Conservation (phyloP, 2,113 vertebrate genomes). For the Hippocampus comes region DNA sequence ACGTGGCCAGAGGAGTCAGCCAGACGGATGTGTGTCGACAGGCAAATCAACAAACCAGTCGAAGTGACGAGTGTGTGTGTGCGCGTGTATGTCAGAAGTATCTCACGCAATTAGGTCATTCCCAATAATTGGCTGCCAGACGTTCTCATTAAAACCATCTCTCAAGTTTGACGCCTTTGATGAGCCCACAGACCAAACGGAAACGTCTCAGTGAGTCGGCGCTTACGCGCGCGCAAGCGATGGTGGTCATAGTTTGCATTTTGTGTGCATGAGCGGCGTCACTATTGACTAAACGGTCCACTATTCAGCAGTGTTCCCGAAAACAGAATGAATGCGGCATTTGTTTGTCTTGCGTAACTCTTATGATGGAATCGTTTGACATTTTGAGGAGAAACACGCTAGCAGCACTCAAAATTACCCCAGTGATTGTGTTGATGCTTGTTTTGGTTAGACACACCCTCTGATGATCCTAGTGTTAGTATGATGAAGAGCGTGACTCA, state of each 20-base stretch:
- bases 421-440: neutral
- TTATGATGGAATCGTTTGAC: neutral
- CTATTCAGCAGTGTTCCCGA: neutral
- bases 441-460: neutral
- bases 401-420: neutral
- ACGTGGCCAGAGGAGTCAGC: neutral
- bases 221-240: neutral
- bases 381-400: neutral
- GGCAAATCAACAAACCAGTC: conserved; percentile 6
- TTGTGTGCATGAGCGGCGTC: neutral
- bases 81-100: conserved; percentile 11
- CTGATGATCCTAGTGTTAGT: neutral
- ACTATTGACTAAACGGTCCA: conserved; percentile 11
- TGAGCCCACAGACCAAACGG: conserved; percentile 30
- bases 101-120: conserved; percentile 46
- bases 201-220: conserved; percentile 22
- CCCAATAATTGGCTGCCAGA: conserved; percentile 30
- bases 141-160: conserved; percentile 42
- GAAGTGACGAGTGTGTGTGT: neutral
- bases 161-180: conserved; percentile 39
- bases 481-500: neutral
- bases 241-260: neutral
- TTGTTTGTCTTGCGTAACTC: neutral
- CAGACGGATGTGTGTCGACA: conserved; percentile 2
- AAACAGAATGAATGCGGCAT: neutral